phyloP scores from a whole-genome alignment of 1,140 invertebrate species.

The Hyphantria cunea region DNA sequence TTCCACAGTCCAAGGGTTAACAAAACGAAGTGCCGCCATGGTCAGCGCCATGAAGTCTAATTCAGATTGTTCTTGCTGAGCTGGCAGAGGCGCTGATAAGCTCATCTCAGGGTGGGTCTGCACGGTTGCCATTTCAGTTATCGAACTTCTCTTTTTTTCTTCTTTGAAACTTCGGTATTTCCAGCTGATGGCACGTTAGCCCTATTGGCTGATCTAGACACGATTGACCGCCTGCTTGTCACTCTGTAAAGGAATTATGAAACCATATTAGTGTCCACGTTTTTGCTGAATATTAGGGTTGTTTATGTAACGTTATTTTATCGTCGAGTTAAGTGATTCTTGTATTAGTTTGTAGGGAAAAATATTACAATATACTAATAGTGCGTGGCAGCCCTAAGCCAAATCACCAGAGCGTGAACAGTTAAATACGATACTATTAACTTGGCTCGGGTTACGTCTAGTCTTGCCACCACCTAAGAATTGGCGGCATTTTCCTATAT shows the following conservation, averaged over 20 bases:
- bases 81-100: constrained; percentile 51
- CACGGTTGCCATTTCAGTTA: constrained; percentile 62
- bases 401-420: constrained; percentile 43
- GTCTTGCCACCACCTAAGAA: constrained; percentile 30
- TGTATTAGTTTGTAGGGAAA: background rate
- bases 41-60: constrained; percentile 70
- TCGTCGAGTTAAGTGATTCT: too few species aligned
- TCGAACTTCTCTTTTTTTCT: constrained; percentile 10
- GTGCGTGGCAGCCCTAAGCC: constrained; percentile 33
- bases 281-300: constrained; percentile 38
- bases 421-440: constrained; percentile 44
- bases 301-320: background rate
- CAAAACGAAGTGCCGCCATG: constrained; percentile 74
- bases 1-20: constrained; percentile 67
- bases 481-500: constrained; percentile 31
- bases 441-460: constrained; percentile 39
- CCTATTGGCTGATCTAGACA: constrained; percentile 16
- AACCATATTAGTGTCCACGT: constrained; percentile 45
- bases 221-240: constrained; percentile 35
- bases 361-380: background rate
- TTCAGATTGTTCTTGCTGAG: constrained; percentile 56
- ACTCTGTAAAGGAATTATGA: constrained; percentile 52
- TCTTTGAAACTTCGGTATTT: constrained; percentile 12
- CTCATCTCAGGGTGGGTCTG: constrained; percentile 61
- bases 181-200: constrained; percentile 20